Base-by-base conservation (phyloP, 2,113 vertebrate genomes). In the Megaptera novaeangliae region DNA sequence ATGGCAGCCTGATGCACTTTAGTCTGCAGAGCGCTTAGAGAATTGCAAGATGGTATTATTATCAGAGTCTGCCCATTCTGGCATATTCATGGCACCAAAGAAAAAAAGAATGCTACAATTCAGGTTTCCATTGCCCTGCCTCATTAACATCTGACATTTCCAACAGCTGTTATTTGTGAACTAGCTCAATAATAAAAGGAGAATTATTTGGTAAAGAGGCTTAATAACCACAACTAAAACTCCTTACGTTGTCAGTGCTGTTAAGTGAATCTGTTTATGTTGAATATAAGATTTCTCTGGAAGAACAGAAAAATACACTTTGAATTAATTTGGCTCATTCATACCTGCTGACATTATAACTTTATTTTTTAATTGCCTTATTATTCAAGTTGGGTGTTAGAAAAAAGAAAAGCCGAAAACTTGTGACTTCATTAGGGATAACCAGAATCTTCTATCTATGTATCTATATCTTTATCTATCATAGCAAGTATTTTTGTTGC, bases 1-100 rank as follows among this genome's bases (percentile, higher is more conserved):
- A 99, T 99, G 99, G 99, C 98, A 98, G 99, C 98, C 98, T 98
- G 98, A 98, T 99, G 99, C 99, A 99, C 99, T 99, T 99, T 98
- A 99, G 99, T 99, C 99, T 98, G 98, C 98, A 97, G 98, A 98
- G 98, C 98, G 99, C 98, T 99, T 96, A 97, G 98, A 99, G 99
- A 99, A 98, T 99, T 97, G 96, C 98, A 98, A 99, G 99, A 99
- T 98, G 99, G 99, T 99, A 98, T 99, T 99, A 99, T 99, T 99
- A 99, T 98, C 98, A 98, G 98, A 98, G 98, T 97, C 98, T 98
- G 98, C 99, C 98, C 98, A 98, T 98, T 98, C 98, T 98, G 98
- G 98, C 98, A 98, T 98, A 99, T 98, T 99, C 99, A 98, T 98
- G 92, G 98, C 93, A 97, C 95, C 95, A 95, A 97, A 97, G 90